Conservation (phyloP, 2,797 vertebrate species). For the Setipinna tenuifilis region DNA sequence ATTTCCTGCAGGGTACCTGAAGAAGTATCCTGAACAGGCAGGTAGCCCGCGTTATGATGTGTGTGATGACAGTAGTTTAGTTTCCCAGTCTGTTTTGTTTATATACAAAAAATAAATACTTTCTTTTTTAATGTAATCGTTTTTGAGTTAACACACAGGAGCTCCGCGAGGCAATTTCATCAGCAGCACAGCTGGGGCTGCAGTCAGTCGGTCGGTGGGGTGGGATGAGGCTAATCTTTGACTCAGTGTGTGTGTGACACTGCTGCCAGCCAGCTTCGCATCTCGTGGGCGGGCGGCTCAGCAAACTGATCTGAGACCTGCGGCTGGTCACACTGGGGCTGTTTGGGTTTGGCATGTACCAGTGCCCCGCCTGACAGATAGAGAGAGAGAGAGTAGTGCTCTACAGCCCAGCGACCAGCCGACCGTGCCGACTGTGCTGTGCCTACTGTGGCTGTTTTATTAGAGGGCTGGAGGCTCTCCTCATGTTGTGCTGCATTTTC, state of each 20-base stretch:
- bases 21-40: neutral
- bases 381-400: neutral
- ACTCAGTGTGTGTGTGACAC: slow-evolving; percentile 2
- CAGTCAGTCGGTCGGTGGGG: no score
- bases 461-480: neutral
- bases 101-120: neutral
- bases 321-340: neutral
- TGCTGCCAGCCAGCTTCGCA: slow-evolving; percentile 15
- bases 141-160: neutral
- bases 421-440: neutral
- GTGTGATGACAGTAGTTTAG: neutral
- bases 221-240: slow-evolving; percentile 19
- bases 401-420: neutral
- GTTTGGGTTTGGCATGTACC: slow-evolving; percentile 1
- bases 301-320: slow-evolving; percentile 16
- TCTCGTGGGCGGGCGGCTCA: neutral
- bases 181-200: neutral
- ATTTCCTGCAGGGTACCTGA: neutral
- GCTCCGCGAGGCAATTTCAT: neutral
- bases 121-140: neutral
- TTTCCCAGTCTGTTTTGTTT: neutral
- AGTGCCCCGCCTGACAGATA: neutral
- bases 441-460: neutral
- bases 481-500: neutral
- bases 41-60: neutral